Evolutionary conservation across 2,797 vertebrate genomes (phyloP).

Genomic region (Rachycentron canadum): DNA sequence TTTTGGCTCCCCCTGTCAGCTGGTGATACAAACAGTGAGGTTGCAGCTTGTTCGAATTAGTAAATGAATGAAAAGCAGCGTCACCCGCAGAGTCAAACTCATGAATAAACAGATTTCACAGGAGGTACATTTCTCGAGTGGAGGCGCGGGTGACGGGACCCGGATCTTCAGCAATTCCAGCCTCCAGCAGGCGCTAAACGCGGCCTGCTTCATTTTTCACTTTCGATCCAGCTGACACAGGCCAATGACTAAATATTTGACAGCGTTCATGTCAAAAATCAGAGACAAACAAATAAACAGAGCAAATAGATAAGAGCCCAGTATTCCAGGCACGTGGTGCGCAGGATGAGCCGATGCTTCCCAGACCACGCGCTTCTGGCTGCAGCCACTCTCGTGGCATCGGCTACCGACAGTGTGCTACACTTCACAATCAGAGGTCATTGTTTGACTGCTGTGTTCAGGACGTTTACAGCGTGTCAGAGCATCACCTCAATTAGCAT

Average conservation of each 20-base stretch:
- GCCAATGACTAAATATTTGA: background rate
- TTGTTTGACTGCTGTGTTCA: conserved; percentile 64
- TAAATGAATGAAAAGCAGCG: conserved; percentile 14
- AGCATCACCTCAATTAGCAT: conserved; percentile 71
- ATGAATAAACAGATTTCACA: background rate
- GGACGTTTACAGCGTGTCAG: conserved; percentile 64
- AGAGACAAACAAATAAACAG: background rate
- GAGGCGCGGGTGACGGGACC: too few relatives aligned
- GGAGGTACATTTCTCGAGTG: too few relatives aligned
- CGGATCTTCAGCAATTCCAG: background rate
- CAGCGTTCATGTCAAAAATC: background rate
- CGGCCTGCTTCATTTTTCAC: background rate
- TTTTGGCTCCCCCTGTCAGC: background rate
- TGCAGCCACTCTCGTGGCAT: conserved; percentile 44
- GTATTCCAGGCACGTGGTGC: background rate
- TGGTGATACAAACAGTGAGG: background rate
- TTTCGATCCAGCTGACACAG: background rate
- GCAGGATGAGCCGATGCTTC: conserved; percentile 26
- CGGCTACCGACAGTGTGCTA: conserved; percentile 34
- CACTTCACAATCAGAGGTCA: conserved; percentile 61
- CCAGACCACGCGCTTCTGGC: conserved; percentile 18
- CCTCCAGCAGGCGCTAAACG: background rate
- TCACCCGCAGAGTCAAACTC: background rate
- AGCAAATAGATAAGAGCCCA: background rate
- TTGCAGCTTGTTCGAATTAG: background rate